Evolutionary conservation across 2,113 vertebrate genomes (phyloP).

Genomic region (Polypterus senegalus): DNA sequence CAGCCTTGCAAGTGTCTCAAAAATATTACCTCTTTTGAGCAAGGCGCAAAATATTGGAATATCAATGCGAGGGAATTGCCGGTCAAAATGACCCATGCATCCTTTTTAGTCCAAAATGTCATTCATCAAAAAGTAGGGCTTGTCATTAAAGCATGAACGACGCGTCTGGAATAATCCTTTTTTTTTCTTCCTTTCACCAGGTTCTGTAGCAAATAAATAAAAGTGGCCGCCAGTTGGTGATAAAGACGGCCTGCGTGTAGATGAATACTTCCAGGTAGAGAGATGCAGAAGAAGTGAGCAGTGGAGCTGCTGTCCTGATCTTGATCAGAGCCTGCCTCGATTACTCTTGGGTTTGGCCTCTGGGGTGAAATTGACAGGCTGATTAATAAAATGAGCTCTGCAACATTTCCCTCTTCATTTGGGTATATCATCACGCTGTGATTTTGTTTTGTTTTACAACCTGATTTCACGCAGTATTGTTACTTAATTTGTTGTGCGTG

Average conservation of each 20-base stretch:
- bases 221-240: constrained; percentile 94
- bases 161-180: constrained; percentile 98
- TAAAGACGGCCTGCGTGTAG: constrained; percentile 96
- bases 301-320: constrained; percentile 70
- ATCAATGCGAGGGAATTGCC: constrained; percentile 81
- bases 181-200: constrained; percentile 71
- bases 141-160: constrained; percentile 97
- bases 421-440: constrained; percentile 99
- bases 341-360: constrained; percentile 96
- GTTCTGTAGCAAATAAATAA: constrained; percentile 99
- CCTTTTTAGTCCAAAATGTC: constrained; percentile 84
- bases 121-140: constrained; percentile 93
- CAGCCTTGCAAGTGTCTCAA: constrained; percentile 77
- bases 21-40: constrained; percentile 85
- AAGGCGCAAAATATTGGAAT: constrained; percentile 75
- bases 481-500: too few species aligned
- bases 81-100: constrained; percentile 93
- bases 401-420: constrained; percentile 99
- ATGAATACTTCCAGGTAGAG: constrained; percentile 97
- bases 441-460: constrained; percentile 89
- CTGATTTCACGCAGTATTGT: too few species aligned
- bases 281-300: constrained; percentile 78
- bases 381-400: constrained; percentile 98
- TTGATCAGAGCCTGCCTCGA: constrained; percentile 75
- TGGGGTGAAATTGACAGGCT: constrained; percentile 99